Percentiles rank a stretch among this genome's conserved stretches.
phyloP scores from a whole-genome alignment of 1,140 invertebrate species.

The Mycetomoellerius zeteki region DNA sequence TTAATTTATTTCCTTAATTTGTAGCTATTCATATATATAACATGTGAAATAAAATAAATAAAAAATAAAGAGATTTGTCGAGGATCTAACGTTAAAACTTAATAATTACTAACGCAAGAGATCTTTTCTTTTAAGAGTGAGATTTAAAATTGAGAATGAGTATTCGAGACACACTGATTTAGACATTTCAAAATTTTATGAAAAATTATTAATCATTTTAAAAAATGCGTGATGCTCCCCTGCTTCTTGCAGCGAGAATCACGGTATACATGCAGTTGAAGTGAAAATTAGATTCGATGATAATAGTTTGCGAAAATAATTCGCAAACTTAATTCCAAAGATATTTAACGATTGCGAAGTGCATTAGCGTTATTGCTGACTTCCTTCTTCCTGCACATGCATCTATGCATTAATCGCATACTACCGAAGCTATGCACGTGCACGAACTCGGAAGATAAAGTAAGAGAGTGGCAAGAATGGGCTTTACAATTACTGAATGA shows the following conservation, averaged over 20 bases:
- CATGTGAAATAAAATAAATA: background rate
- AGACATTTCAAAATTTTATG: background rate
- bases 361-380: constrained; percentile 35
- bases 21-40: too few species aligned
- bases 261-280: background rate
- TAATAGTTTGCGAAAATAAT: constrained; percentile 55
- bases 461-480: constrained; percentile 6
- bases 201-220: constrained; percentile 3
- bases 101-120: background rate
- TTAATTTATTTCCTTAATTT: background rate
- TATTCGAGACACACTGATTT: constrained; percentile 9
- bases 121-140: background rate
- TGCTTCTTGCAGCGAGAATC: constrained; percentile 12
- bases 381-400: constrained; percentile 59
- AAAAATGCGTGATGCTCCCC: background rate
- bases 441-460: constrained; percentile 41
- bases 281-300: constrained; percentile 14
- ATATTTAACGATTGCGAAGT: constrained; percentile 41
- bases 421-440: constrained; percentile 21
- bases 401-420: constrained; percentile 51
- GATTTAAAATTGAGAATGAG: background rate
- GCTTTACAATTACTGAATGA: constrained; percentile 14
- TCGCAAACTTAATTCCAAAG: constrained; percentile 47
- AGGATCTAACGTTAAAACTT: constrained; percentile 1
- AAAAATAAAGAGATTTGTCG: background rate